A percentile compares a stretch with the other conserved stretches of the same genome.
Evolutionary conservation across 2,888 invertebrate genomes (phyloP).

Genomic region (Nysson spinosus): DNA sequence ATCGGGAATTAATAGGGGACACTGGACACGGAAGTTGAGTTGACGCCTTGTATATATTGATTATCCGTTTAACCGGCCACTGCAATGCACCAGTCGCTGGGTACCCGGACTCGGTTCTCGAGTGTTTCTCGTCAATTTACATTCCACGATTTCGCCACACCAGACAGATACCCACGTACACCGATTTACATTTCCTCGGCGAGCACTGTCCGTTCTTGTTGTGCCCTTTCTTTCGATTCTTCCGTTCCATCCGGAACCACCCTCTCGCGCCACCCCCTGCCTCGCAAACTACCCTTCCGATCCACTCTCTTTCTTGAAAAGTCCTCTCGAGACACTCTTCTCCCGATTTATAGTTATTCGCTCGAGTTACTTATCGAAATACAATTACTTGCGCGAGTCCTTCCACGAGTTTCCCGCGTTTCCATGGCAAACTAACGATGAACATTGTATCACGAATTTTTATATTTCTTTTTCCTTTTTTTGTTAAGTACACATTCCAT

Average conservation of each 20-base stretch:
- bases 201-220: background rate
- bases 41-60: constrained; percentile 71
- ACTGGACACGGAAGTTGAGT: constrained; percentile 61
- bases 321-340: constrained; percentile 20
- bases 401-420: background rate
- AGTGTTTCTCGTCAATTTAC: constrained; percentile 63
- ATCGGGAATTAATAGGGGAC: no score
- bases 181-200: constrained; percentile 49
- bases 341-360: constrained; percentile 43
- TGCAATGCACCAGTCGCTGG: constrained; percentile 71
- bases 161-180: constrained; percentile 54
- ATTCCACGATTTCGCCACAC: constrained; percentile 55
- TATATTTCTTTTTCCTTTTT: no score
- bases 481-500: no score
- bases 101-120: constrained; percentile 47
- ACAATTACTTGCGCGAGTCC: constrained; percentile 28
- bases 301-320: constrained; percentile 10
- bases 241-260: background rate
- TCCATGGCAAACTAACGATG: background rate
- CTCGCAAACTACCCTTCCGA: background rate
- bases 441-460: background rate
- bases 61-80: constrained; percentile 70
- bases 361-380: constrained; percentile 43
- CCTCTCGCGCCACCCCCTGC: background rate
- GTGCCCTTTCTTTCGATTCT: background rate